Conservation (phyloP, 2,113 vertebrate genomes). For the Calcarius ornatus region DNA sequence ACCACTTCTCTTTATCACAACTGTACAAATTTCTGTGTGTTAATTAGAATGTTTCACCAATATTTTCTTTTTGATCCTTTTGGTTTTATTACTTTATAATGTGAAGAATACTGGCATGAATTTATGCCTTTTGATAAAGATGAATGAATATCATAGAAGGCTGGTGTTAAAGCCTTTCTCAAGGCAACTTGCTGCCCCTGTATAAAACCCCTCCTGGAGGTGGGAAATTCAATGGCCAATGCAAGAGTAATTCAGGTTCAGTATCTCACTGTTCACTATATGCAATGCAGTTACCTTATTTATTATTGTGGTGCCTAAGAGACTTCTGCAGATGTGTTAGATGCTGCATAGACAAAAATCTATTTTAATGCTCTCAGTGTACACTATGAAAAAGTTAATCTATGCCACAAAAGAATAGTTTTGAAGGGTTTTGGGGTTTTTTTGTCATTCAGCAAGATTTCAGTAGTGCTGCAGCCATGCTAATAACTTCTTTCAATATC, state of each 20-base stretch:
- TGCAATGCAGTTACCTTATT: background rate
- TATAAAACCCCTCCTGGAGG: background rate
- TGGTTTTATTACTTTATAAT: background rate
- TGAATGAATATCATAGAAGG: background rate
- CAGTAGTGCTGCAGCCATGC: background rate
- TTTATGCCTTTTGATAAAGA: background rate
- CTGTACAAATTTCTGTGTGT: background rate
- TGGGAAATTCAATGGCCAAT: background rate
- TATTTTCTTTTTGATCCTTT: background rate
- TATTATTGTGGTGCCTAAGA: background rate
- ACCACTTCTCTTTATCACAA: background rate
- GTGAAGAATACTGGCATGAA: background rate
- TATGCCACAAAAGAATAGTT: background rate
- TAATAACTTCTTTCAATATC: background rate
- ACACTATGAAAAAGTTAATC: background rate
- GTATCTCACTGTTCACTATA: background rate
- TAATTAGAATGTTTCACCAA: background rate
- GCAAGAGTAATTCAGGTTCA: background rate
- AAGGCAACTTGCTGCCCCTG: background rate
- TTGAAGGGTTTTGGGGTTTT: background rate
- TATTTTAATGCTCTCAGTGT: background rate
- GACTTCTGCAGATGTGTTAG: background rate
- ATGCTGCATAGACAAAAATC: background rate
- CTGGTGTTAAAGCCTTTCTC: background rate
- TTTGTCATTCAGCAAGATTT: background rate